Evolutionary conservation across 2,113 vertebrate genomes (phyloP), one percentile per base, ranked within the genome.

Genomic region (Phylloscopus whistleri): DNA sequence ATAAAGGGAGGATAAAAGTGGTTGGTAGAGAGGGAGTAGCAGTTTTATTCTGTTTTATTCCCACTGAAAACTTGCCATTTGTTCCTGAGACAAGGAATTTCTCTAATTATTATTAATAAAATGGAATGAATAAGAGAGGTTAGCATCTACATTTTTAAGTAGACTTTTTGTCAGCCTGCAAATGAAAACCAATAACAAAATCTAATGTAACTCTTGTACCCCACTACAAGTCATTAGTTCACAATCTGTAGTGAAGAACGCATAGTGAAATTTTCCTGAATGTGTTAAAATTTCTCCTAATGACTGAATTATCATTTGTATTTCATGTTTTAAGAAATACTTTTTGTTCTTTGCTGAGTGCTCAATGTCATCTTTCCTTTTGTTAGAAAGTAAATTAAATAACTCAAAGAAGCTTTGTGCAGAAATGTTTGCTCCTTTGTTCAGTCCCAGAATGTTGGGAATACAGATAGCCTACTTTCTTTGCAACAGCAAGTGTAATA

Each of bases 371-470:
- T 91, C 95, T 94, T 97, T 91, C 59, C 94, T 96, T 96, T 97
- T 97, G 76, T 97, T 87, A 82, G 63, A 95, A 94, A 96, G 75
- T 94, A 98, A 97, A 96, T 98, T 97, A 95, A 97, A 85, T 87
- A 95, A 56, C 94, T 98, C 95, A 98, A 98, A 97, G 94, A 86
- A 79, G 76, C 95, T 98, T 97, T 97, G 93, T 97, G 66, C 35
- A 92, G 95, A 90, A 96, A 70, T 95, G 74, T 97, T 96, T 96
- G 87, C 80, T 96, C 77, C 86, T 97, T 98, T 97, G 94, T 97
- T 97, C 94, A 66, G 66, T 83, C 83, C 59, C 78, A 87, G 78
- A 96, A 96, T 76, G 81, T 91, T 96, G 81, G 56, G 92, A 97
- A 97, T 96, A 98, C 95, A 97, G 94, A 98, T 95, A 93, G 66